These are phyloP conservation scores for Cetoscarus ocellatus DNA, from an alignment of 2,797 vertebrate genomes.

Conservation along the genomic window DNA sequence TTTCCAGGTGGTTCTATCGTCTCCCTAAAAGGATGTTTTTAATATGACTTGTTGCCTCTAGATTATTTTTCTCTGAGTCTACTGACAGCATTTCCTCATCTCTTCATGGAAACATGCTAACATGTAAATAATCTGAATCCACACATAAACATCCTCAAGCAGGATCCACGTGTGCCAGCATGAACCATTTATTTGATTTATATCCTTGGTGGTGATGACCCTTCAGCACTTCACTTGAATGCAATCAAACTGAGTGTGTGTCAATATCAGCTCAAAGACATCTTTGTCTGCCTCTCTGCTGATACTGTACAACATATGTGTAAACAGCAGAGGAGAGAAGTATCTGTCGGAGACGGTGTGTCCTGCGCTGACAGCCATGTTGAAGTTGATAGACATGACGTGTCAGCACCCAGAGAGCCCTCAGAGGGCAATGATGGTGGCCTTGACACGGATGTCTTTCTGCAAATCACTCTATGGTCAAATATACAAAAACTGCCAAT, in stretches of 20 bases:
- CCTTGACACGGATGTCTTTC: slow-evolving; percentile 80
- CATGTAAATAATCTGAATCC: slow-evolving; percentile 58
- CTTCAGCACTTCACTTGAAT: slow-evolving; percentile 71
- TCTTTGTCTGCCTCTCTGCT: slow-evolving; percentile 49
- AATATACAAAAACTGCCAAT: slow-evolving; percentile 77
- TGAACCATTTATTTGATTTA: slow-evolving; percentile 70
- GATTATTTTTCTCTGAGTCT: slow-evolving; percentile 50
- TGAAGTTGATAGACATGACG: slow-evolving; percentile 78
- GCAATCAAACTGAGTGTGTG: slow-evolving; percentile 63
- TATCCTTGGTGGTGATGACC: slow-evolving; percentile 64
- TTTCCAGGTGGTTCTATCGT: neutral
- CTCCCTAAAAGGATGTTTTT: slow-evolving; percentile 38
- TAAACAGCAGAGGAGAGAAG: slow-evolving; percentile 21
- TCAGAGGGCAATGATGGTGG: slow-evolving; percentile 75
- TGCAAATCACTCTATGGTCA: slow-evolving; percentile 73
- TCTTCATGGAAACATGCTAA: slow-evolving; percentile 49
- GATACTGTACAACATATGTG: slow-evolving; percentile 57
- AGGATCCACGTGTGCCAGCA: slow-evolving; percentile 52
- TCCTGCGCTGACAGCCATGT: slow-evolving; percentile 66
- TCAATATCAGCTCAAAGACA: slow-evolving; percentile 59
- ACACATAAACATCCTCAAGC: slow-evolving; percentile 64
- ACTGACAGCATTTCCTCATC: slow-evolving; percentile 36
- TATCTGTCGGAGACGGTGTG: slow-evolving; percentile 41
- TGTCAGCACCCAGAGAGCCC: slow-evolving; percentile 74
- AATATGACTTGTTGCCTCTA: slow-evolving; percentile 19